Percentiles rank a stretch among this genome's conserved stretches.
Conservation (phyloP, 1,140 invertebrate species). For the Lanistes nyassanus region DNA sequence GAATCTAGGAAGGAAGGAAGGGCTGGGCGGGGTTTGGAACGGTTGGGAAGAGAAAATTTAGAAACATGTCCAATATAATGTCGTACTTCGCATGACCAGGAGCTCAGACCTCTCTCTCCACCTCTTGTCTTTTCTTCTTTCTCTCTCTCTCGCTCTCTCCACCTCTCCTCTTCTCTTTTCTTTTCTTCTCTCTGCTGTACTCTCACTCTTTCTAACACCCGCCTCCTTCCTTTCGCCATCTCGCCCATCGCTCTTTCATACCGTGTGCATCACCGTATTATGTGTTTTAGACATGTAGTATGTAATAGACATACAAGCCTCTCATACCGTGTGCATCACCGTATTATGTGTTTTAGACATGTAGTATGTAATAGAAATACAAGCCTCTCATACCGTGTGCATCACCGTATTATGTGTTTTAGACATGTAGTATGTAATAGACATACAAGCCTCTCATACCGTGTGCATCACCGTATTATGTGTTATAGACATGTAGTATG, state of each 20-base stretch:
- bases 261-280: too few species aligned
- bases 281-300: too few species aligned
- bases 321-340: too few species aligned
- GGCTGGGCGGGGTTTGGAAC: too few species aligned
- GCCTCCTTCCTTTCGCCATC: background rate
- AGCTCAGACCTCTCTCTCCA: too few species aligned
- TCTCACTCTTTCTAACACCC: background rate
- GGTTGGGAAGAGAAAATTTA: too few species aligned
- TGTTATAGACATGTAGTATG: too few species aligned
- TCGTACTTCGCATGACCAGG: too few species aligned
- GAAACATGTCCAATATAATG: too few species aligned
- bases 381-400: background rate
- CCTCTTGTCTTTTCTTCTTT: constrained; percentile 12
- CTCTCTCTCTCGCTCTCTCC: background rate
- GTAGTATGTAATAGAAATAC: background rate
- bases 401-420: background rate
- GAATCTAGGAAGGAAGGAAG: too few species aligned
- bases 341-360: background rate
- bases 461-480: background rate
- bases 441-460: background rate
- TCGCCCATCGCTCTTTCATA: background rate
- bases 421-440: background rate
- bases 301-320: too few species aligned
- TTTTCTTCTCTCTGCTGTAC: background rate
- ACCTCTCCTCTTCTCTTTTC: background rate